Percentiles rank a stretch among this genome's conserved stretches.
These are phyloP conservation scores for Actias luna DNA, from an alignment of 2,888 invertebrate genomes.

Conservation along the genomic window DNA sequence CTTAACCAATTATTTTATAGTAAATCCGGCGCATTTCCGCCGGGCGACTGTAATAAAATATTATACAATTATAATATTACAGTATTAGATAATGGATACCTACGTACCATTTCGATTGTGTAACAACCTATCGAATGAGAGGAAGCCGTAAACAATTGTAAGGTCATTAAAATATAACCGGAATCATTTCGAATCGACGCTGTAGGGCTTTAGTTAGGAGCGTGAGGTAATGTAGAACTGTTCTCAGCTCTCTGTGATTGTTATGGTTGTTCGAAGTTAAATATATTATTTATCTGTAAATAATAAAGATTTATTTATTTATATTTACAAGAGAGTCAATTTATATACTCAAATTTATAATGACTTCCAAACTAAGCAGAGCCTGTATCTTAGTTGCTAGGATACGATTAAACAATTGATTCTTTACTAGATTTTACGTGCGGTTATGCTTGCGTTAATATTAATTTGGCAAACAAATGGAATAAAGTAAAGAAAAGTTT, in stretches of 20 bases:
- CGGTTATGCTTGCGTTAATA: too few species aligned
- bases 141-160: not conserved
- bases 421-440: too few species aligned
- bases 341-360: too few species aligned
- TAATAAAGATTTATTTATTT: too few species aligned
- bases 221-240: not conserved
- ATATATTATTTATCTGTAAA: not conserved
- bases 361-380: too few species aligned
- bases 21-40: not conserved
- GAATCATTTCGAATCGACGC: not conserved
- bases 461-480: too few species aligned
- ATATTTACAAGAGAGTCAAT: too few species aligned
- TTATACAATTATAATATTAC: not conserved
- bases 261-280: not conserved
- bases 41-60: not conserved
- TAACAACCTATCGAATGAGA: not conserved
- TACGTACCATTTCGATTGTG: not conserved
- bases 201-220: not conserved
- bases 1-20: not conserved
- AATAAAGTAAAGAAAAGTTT: too few species aligned
- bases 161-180: not conserved
- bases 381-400: too few species aligned
- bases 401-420: too few species aligned
- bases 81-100: not conserved
- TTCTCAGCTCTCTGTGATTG: not conserved